These are phyloP conservation scores for Pseudonaja textilis DNA, from an alignment of 2,113 vertebrate genomes.

Conservation along the genomic window DNA sequence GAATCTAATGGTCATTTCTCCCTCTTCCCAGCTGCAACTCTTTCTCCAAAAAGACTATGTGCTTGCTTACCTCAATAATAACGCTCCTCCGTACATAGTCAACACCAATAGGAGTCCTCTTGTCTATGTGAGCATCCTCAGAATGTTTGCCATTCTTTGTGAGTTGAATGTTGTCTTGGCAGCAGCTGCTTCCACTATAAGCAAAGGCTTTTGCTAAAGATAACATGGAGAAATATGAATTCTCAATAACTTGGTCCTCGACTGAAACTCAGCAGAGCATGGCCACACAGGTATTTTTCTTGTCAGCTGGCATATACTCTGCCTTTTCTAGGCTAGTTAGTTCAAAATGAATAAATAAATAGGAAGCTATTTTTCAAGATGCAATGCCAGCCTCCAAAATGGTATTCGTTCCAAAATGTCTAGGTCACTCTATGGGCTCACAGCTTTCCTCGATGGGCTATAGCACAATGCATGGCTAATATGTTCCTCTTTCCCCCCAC, in stretches of 20 bases:
- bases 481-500: not conserved
- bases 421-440: not conserved
- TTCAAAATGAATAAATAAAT: not conserved
- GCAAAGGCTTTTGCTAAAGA: slow-evolving; percentile 82
- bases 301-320: not conserved
- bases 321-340: not conserved
- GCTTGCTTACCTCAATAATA: slow-evolving; percentile 78
- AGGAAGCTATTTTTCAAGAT: not conserved
- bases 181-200: slow-evolving; percentile 80
- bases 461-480: not conserved
- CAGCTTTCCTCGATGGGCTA: not conserved
- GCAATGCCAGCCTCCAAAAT: not conserved
- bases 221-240: not conserved
- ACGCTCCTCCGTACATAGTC: slow-evolving; percentile 83
- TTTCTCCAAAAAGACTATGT: not conserved
- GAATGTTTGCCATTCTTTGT: slow-evolving; percentile 66
- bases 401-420: not conserved
- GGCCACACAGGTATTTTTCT: not conserved
- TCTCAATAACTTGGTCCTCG: not conserved
- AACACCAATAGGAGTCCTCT: slow-evolving; percentile 66
- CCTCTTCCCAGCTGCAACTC: not conserved
- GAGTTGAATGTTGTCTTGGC: slow-evolving; percentile 72
- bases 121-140: slow-evolving; percentile 70
- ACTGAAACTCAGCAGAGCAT: not conserved
- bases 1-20: not conserved